A percentile compares a stretch with the other conserved stretches of the same genome.
Evolutionary conservation across 1,140 invertebrate genomes (phyloP).

Genomic region (Tetramorium parvispinum): DNA sequence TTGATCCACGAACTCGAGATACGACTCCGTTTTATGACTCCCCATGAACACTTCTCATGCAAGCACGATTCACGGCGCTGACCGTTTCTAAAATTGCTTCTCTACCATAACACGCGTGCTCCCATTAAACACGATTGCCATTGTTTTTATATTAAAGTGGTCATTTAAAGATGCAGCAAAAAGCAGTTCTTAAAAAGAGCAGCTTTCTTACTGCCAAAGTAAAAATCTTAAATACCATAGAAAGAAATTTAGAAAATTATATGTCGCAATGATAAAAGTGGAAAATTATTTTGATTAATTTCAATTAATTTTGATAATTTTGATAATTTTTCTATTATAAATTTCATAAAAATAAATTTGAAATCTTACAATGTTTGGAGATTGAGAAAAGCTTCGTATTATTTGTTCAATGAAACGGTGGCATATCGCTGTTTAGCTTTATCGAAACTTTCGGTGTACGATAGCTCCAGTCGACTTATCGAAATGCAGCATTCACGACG

Average conservation of each 20-base stretch:
- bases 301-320: background rate
- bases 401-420: background rate
- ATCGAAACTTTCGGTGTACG: background rate
- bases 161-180: background rate
- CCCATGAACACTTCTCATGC: background rate
- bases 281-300: background rate
- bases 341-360: background rate
- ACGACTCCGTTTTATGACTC: constrained; percentile 15
- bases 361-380: background rate
- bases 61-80: background rate
- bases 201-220: background rate
- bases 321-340: background rate
- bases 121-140: background rate
- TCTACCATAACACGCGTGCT: background rate
- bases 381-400: background rate
- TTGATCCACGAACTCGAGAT: constrained; percentile 1
- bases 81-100: constrained; percentile 23
- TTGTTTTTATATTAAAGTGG: background rate
- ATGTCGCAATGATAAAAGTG: background rate
- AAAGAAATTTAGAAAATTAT: background rate
- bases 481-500: constrained; percentile 4
- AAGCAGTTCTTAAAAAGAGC: background rate
- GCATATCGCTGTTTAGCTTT: background rate
- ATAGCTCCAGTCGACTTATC: constrained; percentile 29
- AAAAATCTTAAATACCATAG: background rate